These are phyloP conservation scores for Diorhabda elongata DNA, from an alignment of 1,140 invertebrate species.

Conservation along the genomic window DNA sequence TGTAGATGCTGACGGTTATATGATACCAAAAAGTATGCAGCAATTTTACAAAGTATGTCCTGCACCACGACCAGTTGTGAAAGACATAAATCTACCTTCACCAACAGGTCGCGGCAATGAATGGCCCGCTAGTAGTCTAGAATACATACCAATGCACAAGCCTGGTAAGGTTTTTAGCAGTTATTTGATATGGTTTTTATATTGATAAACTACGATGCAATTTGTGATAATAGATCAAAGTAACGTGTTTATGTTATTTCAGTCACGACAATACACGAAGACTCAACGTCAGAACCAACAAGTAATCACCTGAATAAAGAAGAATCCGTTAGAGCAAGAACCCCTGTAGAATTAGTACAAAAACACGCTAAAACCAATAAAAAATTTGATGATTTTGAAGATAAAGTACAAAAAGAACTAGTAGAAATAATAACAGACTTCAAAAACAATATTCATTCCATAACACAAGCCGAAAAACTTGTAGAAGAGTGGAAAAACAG, in stretches of 20 bases:
- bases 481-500: conserved; percentile 81
- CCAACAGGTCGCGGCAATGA: conserved; percentile 22
- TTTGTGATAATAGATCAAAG: too few species aligned
- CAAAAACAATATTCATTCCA: conserved; percentile 82
- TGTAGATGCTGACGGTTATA: conserved; percentile 52
- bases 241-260: too few species aligned
- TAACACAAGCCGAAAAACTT: conserved; percentile 73
- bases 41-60: conserved; percentile 38
- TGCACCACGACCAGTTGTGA: conserved; percentile 30
- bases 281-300: neutral
- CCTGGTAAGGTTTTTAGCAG: conserved; percentile 19
- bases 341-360: neutral
- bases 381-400: conserved; percentile 32
- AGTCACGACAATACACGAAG: neutral
- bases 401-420: conserved; percentile 68
- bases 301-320: neutral
- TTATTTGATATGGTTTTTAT: too few species aligned
- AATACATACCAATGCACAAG: conserved; percentile 37
- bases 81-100: conserved; percentile 15
- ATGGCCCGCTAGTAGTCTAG: conserved; percentile 16
- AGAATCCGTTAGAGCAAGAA: neutral
- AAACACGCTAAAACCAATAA: neutral
- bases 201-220: too few species aligned
- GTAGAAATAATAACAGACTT: conserved; percentile 85
- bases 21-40: conserved; percentile 40